Base-by-base conservation (phyloP, 2,888 invertebrate genomes). In the Aromia moschata region DNA sequence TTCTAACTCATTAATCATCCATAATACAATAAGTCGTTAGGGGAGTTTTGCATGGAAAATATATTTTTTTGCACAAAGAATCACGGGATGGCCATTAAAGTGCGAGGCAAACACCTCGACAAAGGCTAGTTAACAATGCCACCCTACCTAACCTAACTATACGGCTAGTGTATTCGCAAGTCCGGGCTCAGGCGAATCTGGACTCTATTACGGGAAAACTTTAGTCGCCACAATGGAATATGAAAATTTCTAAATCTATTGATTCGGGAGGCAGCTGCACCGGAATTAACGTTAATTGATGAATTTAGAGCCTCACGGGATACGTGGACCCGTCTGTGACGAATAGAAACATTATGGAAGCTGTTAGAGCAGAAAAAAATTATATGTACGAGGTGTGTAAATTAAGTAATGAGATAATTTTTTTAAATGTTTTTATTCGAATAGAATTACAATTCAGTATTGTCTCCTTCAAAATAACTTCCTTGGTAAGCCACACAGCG, bases 21-120 rank as follows among this genome's bases (percentile, higher is more conserved):
- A 44, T 55, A 65, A 64, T 63, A 71, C 70, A 71, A 69, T 70
- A 64, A 70, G 68, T 70, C 69, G 68, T 70, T 67, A 70, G 73
- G 75, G 75, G 74, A 71, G 72, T 73, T 71, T 75, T 75, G 75
- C 74, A 74, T 75, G 74, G 71, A 76, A 75, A 74, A 73, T 74
- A n/a, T n/a, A 72, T 70, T 68, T 72, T 74, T 74, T 74, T 67
- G 61, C 61, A 73, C 74, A 75, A 74, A 71, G 74, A 74, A 64
- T 61, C 63, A 56, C 62, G 65, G 65, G 67, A 63, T 61, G 67
- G 61, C 60, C 20, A 56, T 67, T 70, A 66, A 65, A 65, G 66
- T 55, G 60, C 60, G 59, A 58, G 58, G 64, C 70, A 66, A 71
- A 70, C 67, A 67, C 68, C 65, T 67, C 64, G 68, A 65, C 62